Conservation (phyloP, 2,888 invertebrate genomes). For the Girardia tigrina region DNA sequence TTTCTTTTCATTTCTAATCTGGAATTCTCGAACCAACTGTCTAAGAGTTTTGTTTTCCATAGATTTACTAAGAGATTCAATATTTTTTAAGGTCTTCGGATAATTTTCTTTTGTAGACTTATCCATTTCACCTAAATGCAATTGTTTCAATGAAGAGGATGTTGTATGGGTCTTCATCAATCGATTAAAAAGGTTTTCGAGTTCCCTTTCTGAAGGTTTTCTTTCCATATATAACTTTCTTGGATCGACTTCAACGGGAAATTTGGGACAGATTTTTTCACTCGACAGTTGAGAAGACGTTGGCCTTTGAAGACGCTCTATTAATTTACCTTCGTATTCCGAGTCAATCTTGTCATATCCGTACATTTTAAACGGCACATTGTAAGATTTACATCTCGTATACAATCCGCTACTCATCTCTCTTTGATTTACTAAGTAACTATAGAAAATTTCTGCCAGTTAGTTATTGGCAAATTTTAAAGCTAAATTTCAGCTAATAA, state of each 20-base stretch:
- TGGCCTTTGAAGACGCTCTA: background rate
- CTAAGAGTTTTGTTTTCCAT: background rate
- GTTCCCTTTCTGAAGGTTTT: background rate
- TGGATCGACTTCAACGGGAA: background rate
- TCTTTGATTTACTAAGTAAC: background rate
- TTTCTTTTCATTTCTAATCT: background rate
- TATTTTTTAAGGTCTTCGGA: background rate
- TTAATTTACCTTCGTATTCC: background rate
- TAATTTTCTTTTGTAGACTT: background rate
- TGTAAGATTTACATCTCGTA: background rate
- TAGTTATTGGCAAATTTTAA: background rate
- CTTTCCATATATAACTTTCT: background rate
- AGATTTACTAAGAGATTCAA: background rate
- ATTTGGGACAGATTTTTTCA: background rate
- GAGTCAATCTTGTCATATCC: background rate
- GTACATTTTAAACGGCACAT: conserved; percentile 23
- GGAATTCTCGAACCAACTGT: background rate
- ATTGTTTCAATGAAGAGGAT: background rate
- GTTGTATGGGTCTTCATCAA: background rate
- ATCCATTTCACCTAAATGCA: background rate
- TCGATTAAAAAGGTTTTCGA: background rate
- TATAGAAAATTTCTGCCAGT: conserved; percentile 21
- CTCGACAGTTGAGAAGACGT: background rate
- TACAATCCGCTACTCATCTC: background rate
- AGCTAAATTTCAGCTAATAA: background rate